Evolutionary conservation across 2,113 vertebrate genomes (phyloP).

Genomic region (Lamprotornis superbus): DNA sequence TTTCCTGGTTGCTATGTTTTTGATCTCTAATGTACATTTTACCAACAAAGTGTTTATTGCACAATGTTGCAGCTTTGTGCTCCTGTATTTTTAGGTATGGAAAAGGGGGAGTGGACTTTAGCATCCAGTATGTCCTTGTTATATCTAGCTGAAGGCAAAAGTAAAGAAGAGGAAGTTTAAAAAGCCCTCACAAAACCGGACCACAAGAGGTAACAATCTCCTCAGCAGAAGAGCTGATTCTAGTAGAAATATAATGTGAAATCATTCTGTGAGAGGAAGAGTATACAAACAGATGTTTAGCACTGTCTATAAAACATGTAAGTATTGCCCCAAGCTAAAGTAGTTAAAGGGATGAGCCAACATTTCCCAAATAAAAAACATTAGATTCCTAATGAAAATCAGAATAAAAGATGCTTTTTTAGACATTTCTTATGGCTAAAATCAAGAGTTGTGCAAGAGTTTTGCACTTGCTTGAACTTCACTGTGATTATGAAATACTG

Average conservation of each 20-base stretch:
- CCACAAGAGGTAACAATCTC: not conserved
- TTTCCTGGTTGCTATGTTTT: constrained; percentile 12
- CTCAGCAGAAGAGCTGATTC: not conserved
- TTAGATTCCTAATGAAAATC: constrained; percentile 5
- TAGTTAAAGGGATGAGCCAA: not conserved
- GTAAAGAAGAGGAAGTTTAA: not conserved
- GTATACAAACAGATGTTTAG: not conserved
- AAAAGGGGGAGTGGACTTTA: not conserved
- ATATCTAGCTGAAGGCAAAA: not conserved
- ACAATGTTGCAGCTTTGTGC: not conserved
- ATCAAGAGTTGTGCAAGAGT: not conserved
- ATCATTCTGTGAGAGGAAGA: not conserved
- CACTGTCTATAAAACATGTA: not conserved
- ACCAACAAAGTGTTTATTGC: not conserved
- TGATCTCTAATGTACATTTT: constrained; percentile 20
- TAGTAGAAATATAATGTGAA: constrained; percentile 29
- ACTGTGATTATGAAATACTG: not conserved
- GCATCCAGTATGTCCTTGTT: not conserved
- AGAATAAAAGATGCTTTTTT: not conserved
- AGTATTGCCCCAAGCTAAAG: not conserved
- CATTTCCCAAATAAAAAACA: not conserved
- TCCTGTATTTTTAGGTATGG: not conserved
- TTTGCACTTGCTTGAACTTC: not conserved
- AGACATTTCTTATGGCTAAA: not conserved
- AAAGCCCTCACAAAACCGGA: not conserved